These are phyloP conservation scores for Anguilla anguilla DNA, from an alignment of 2,797 vertebrate species.

Conservation along the genomic window DNA sequence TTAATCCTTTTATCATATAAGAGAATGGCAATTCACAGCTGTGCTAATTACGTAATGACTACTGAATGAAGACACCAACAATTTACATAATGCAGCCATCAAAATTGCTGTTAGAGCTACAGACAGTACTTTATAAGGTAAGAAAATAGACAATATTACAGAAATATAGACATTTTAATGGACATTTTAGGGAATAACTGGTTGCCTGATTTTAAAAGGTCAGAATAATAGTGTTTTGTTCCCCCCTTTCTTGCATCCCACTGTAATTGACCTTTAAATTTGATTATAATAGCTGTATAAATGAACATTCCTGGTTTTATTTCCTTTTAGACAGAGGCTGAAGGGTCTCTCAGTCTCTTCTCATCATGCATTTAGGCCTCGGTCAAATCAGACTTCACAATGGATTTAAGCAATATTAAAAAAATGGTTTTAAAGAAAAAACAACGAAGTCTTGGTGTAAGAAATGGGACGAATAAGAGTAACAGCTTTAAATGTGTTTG, in stretches of 20 bases:
- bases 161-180: conserved; percentile 61
- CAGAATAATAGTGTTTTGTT: conserved; percentile 56
- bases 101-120: neutral
- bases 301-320: conserved; percentile 44
- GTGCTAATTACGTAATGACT: conserved; percentile 11
- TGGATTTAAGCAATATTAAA: neutral
- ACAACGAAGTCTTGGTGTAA: neutral
- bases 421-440: neutral
- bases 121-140: neutral
- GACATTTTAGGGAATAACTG: conserved; percentile 55
- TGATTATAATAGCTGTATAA: conserved; percentile 54
- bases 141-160: neutral
- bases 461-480: neutral
- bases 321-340: neutral
- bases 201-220: conserved; percentile 64
- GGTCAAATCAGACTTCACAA: neutral
- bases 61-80: neutral
- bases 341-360: neutral
- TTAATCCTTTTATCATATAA: conserved; percentile 1
- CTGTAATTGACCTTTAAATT: conserved; percentile 67
- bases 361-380: neutral
- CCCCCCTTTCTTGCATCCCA: conserved; percentile 54
- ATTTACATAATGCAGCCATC: conserved; percentile 4
- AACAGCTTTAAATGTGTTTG: neutral
- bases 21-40: neutral